These are phyloP conservation scores for Cataglyphis rosenhaueri DNA, from an alignment of 2,888 invertebrate genomes.

Conservation along the genomic window DNA sequence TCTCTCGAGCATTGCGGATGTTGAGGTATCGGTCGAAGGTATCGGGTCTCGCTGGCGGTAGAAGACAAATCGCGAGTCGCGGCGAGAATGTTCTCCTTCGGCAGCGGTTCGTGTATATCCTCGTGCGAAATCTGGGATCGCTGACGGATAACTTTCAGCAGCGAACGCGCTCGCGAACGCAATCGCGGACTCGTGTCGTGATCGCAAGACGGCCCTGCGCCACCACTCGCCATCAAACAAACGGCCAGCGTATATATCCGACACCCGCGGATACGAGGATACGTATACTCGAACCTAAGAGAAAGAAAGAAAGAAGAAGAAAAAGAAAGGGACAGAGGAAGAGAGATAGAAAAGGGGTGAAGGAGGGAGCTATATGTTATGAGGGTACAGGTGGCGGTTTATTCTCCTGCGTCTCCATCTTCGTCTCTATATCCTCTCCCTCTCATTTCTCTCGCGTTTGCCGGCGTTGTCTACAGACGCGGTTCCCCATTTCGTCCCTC, in stretches of 20 bases:
- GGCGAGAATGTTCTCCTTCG: conserved; percentile 72
- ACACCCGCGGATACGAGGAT: conserved; percentile 64
- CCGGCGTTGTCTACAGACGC: conserved; percentile 66
- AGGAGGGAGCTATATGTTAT: conserved; percentile 66
- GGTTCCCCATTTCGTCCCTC: conserved; percentile 32
- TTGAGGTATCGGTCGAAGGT: conserved; percentile 38
- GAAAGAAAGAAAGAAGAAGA: not conserved
- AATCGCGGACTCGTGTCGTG: conserved; percentile 61
- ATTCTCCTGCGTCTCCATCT: conserved; percentile 64
- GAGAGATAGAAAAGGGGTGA: not conserved
- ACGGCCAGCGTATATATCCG: conserved; percentile 66
- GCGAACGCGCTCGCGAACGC: conserved; percentile 23
- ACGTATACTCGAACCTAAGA: conserved; percentile 56
- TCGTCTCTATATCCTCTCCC: conserved; percentile 52
- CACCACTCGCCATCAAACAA: conserved; percentile 69
- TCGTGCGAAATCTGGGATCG: conserved; percentile 68
- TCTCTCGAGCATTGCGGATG: not conserved
- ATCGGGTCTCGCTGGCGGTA: conserved; percentile 69
- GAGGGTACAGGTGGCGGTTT: conserved; percentile 78
- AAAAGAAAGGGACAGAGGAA: not conserved
- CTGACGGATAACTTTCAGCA: conserved; percentile 69
- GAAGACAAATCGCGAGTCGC: conserved; percentile 72
- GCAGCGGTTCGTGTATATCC: conserved; percentile 70
- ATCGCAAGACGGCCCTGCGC: conserved; percentile 64
- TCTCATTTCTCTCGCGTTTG: conserved; percentile 57